Evolutionary conservation across 1,140 invertebrate species (phyloP).

Genomic region (Kradibia gibbosae): DNA sequence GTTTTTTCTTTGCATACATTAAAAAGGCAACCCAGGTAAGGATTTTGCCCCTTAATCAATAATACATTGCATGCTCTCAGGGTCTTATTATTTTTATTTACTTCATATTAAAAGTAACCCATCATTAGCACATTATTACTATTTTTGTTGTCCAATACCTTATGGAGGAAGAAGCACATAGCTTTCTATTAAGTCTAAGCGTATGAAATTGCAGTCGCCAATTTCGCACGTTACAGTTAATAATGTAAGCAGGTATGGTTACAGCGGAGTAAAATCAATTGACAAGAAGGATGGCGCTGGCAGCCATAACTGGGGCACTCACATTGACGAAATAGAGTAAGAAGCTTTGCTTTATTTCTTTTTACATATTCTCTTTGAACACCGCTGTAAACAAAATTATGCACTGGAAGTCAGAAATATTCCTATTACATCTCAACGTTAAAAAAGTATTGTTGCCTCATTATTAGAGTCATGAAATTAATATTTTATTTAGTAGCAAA

Average conservation of each 20-base stretch:
- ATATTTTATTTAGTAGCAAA: background rate
- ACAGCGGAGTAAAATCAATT: constrained; percentile 91
- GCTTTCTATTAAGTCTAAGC: constrained; percentile 20
- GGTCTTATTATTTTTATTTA: background rate
- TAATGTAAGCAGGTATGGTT: constrained; percentile 72
- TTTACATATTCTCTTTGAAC: constrained; percentile 36
- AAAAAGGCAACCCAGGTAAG: constrained; percentile 62
- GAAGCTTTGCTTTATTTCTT: constrained; percentile 58
- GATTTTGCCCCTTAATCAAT: constrained; percentile 39
- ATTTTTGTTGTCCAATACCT: constrained; percentile 15
- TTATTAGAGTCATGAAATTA: constrained; percentile 16
- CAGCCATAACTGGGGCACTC: constrained; percentile 95
- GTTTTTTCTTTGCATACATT: constrained; percentile 52
- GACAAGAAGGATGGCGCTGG: constrained; percentile 96
- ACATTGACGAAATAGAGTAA: constrained; percentile 91
- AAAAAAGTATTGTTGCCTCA: constrained; percentile 8
- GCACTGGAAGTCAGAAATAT: constrained; percentile 3
- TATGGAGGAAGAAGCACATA: constrained; percentile 35
- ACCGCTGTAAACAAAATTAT: constrained; percentile 22
- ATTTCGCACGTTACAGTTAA: constrained; percentile 34
- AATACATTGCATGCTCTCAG: constrained; percentile 20
- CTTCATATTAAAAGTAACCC: background rate
- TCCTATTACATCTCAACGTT: background rate
- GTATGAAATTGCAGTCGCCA: constrained; percentile 19
- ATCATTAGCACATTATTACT: constrained; percentile 16